A percentile compares a stretch with the other conserved stretches of the same genome.
Evolutionary conservation across 2,888 invertebrate species (phyloP).

Genomic region (Stenodera caucasica): DNA sequence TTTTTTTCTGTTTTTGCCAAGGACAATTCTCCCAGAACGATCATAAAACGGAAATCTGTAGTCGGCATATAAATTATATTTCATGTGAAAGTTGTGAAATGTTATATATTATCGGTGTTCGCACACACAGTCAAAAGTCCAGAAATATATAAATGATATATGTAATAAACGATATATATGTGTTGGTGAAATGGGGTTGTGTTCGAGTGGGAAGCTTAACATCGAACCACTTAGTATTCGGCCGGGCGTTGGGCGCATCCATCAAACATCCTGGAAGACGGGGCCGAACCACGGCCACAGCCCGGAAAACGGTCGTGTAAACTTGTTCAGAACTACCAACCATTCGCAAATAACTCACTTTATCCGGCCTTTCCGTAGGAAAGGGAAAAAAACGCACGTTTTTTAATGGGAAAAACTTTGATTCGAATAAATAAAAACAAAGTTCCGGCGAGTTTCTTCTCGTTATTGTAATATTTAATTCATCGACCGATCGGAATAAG

Average conservation of each 20-base stretch:
- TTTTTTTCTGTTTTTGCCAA: conserved; percentile 6
- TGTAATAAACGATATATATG: conserved; percentile 30
- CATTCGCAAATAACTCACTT: no score
- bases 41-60: conserved; percentile 32
- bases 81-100: conserved; percentile 22
- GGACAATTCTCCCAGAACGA: conserved; percentile 19
- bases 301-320: conserved; percentile 2
- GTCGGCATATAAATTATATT: conserved; percentile 31
- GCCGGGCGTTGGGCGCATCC: conserved; percentile 14
- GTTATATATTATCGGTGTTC: conserved; percentile 31
- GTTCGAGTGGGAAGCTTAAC: conserved; percentile 20
- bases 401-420: no score
- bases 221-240: conserved; percentile 24
- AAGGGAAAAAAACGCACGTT: no score
- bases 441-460: not conserved
- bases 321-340: no score
- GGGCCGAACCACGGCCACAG: not conserved
- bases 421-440: not conserved
- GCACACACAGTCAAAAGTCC: conserved; percentile 28
- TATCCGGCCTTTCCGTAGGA: no score
- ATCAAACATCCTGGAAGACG: conserved; percentile 15
- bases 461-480: not conserved
- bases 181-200: not conserved
- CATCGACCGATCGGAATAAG: not conserved
- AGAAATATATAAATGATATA: conserved; percentile 34